These are phyloP conservation scores for Coremacera marginata DNA, from an alignment of 2,888 invertebrate genomes.

Conservation along the genomic window DNA sequence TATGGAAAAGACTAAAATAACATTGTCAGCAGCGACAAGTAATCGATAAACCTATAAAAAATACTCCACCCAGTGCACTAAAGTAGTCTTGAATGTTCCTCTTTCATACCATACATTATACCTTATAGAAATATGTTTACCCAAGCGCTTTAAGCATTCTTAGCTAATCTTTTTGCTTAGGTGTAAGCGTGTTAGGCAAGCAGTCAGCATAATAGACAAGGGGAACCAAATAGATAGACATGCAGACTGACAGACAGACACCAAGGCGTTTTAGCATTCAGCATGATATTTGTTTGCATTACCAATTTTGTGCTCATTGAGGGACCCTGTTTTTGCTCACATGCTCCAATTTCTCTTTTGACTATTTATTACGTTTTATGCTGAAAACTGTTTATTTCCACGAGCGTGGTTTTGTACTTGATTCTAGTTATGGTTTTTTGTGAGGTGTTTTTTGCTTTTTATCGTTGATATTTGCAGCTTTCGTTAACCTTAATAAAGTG, in stretches of 20 bases:
- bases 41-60: no score
- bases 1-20: no score
- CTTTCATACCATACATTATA: no score
- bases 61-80: no score
- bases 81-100: no score
- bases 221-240: neutral
- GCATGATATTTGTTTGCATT: neutral
- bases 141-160: no score
- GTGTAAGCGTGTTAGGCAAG: neutral
- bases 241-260: conserved; percentile 17
- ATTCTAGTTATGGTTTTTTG: neutral
- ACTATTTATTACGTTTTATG: conserved; percentile 32
- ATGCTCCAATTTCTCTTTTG: conserved; percentile 35
- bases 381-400: neutral
- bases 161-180: neutral
- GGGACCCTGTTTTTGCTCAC: conserved; percentile 9
- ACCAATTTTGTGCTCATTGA: neutral
- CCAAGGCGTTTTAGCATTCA: conserved; percentile 8
- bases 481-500: no score
- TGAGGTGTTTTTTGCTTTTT: neutral
- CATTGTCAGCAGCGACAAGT: no score
- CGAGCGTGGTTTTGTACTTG: neutral
- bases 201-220: neutral
- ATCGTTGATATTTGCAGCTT: neutral
- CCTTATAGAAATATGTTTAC: no score